Evolutionary conservation across 2,888 invertebrate genomes (phyloP).

Genomic region (Sinotaia quadrata): DNA sequence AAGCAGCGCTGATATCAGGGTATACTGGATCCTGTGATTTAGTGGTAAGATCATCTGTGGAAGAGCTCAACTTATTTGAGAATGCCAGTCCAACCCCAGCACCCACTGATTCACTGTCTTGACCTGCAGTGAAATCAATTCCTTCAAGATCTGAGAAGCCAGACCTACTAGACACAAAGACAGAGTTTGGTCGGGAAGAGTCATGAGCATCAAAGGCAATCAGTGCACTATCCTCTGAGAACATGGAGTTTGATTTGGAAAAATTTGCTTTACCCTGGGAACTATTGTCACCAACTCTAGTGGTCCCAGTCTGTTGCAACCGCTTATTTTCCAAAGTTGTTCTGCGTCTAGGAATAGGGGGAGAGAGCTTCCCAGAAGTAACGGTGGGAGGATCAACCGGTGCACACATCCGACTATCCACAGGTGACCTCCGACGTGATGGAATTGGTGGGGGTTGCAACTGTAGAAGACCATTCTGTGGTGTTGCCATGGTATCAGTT

Average conservation of each 20-base stretch:
- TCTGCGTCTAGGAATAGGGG: not conserved
- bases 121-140: slow-evolving; percentile 47
- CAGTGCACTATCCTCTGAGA: slow-evolving; percentile 20
- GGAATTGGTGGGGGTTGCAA: slow-evolving; percentile 22
- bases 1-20: slow-evolving; percentile 61
- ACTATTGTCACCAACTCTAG: not conserved
- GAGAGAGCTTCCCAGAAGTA: not conserved
- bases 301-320: not conserved
- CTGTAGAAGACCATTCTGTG: slow-evolving; percentile 12
- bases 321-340: not conserved
- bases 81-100: not conserved
- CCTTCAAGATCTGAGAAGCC: slow-evolving; percentile 53
- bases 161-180: slow-evolving; percentile 21
- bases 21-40: slow-evolving; percentile 41
- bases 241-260: slow-evolving; percentile 33
- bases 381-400: not conserved
- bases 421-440: slow-evolving; percentile 21
- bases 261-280: not conserved
- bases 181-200: slow-evolving; percentile 3
- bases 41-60: slow-evolving; percentile 39
- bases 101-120: not conserved
- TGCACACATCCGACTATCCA: not conserved
- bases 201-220: not conserved
- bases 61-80: slow-evolving; percentile 30
- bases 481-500: no score